Percentiles rank a stretch among this genome's conserved stretches.
These are phyloP conservation scores for Drosophila yooni DNA, from an alignment of 2,888 invertebrate genomes.

Conservation along the genomic window DNA sequence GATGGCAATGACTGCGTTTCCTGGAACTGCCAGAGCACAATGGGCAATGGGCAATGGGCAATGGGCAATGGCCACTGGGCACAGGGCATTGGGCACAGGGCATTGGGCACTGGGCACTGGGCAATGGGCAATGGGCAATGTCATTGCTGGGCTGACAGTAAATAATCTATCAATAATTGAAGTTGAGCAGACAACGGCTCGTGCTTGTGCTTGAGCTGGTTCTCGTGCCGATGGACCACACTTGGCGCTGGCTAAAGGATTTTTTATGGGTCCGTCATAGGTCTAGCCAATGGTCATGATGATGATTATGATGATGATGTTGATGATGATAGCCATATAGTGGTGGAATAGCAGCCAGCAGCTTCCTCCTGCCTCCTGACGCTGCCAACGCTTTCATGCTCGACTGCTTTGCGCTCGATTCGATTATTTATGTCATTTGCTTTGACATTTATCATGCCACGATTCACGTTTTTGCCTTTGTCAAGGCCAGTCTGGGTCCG, in stretches of 20 bases:
- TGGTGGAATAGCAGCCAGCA: conserved; percentile 28
- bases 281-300: conserved; percentile 48
- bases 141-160: conserved; percentile 81
- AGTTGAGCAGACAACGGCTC: conserved; percentile 37
- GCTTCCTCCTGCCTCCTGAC: conserved; percentile 3
- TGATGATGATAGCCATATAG: conserved; percentile 39
- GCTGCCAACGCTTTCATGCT: conserved; percentile 68
- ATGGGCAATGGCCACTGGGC: conserved; percentile 18
- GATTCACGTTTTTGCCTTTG: conserved; percentile 77
- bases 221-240: conserved; percentile 69
- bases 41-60: conserved; percentile 66
- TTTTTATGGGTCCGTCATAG: conserved; percentile 36
- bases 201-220: conserved; percentile 57
- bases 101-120: conserved; percentile 52
- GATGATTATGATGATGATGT: conserved; percentile 29
- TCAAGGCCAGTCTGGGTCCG: conserved; percentile 65
- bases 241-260: conserved; percentile 77
- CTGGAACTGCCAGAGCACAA: conserved; percentile 67
- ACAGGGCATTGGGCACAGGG: not conserved
- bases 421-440: conserved; percentile 82
- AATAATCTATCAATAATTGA: conserved; percentile 84
- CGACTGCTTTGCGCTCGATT: conserved; percentile 77
- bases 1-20: conserved; percentile 69
- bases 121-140: conserved; percentile 53
- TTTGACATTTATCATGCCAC: conserved; percentile 83